Base-by-base conservation (phyloP, 2,888 invertebrate genomes). In the Eupithecia insigniata region DNA sequence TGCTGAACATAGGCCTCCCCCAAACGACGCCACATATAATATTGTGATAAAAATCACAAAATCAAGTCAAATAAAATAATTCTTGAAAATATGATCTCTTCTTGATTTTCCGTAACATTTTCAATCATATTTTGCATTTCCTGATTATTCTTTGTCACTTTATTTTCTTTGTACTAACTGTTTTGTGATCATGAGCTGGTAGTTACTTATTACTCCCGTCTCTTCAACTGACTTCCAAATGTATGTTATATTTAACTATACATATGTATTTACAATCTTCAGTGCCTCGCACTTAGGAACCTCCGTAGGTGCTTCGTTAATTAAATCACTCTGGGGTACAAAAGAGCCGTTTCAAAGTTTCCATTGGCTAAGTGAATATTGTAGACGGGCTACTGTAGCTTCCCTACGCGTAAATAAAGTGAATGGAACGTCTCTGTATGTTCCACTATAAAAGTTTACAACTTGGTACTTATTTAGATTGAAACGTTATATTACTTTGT, bases 241-340 rank as follows among this genome's bases (percentile, higher is more conserved):
- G 39, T 72, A 71, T 71, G 66, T 73, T 70, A 71, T 70, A 28
- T 60, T 30, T 30, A 58, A 18, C 55, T 30, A 8, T 51, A 51
- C n/a, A n/a, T n/a, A n/a, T n/a, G n/a, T n/a, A n/a, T n/a, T n/a
- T n/a, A n/a, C 8, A 51, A 51, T 60, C 28, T 30, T 60, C 76
- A 73, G 51, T 70, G 43, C 65, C 74, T 67, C 70, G 66, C 67
- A 69, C 64, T 67, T 60, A 75, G 72, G 73, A 76, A 79, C 76
- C 73, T 79, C 70, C 69, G 36, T 64, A 34, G 70, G 65, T 67
- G 70, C 74, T 75, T 75, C 78, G 74, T 79, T 85, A 90, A 89
- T 88, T 84, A 88, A 89, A 87, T 85, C 84, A 80, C 83, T 81
- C 80, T 83, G 87, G 85, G 86, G 87, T 88, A 89, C 90, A 89